phyloP scores from a whole-genome alignment of 2,113 vertebrate species.

The Parus major region DNA sequence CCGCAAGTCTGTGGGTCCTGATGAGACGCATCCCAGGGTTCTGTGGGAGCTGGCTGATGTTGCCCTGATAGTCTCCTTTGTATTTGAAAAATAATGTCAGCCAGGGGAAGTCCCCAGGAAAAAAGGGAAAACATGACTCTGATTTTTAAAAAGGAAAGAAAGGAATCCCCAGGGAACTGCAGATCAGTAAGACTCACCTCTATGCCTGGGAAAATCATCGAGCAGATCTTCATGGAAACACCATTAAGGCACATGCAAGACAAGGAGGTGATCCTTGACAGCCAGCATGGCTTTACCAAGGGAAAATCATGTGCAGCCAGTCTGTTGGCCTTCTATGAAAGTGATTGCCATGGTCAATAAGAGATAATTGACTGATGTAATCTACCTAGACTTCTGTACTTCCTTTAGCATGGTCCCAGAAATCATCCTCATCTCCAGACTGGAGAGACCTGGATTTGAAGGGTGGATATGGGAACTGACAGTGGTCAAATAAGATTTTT shows the following conservation, averaged over 20 bases:
- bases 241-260: not conserved
- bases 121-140: not conserved
- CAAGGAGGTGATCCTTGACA: not conserved
- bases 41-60: not conserved
- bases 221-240: not conserved
- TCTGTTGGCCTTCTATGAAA: not conserved
- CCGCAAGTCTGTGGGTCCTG: not conserved
- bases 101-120: not conserved
- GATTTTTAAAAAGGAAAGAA: not conserved
- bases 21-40: not conserved
- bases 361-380: not conserved
- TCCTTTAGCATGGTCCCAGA: not conserved
- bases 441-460: not conserved
- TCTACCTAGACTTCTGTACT: not conserved
- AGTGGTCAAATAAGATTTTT: no score
- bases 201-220: not conserved
- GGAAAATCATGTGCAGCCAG: accelerated
- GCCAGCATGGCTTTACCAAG: not conserved
- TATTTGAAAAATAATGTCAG: not conserved
- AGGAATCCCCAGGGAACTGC: not conserved
- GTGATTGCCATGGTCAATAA: not conserved
- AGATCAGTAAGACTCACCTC: not conserved
- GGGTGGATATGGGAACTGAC: no score
- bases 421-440: not conserved
- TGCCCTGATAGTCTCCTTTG: not conserved